Percentiles rank a stretch among this genome's conserved stretches.
Evolutionary conservation across 2,113 vertebrate species (phyloP).

Genomic region (Lethenteron camtschaticum): DNA sequence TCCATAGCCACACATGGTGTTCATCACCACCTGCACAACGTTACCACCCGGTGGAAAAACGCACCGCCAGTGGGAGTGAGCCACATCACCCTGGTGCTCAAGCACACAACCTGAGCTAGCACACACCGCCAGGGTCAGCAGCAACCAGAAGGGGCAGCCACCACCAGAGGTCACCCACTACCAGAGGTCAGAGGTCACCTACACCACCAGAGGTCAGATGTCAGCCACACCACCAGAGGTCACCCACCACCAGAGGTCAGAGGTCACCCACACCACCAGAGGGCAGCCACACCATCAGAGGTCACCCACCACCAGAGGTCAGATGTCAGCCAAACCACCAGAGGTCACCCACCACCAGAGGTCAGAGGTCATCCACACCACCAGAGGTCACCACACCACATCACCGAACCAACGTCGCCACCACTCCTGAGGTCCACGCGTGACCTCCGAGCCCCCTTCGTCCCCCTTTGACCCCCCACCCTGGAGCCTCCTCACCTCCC

Average conservation of each 20-base stretch:
- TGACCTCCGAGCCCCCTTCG: not conserved
- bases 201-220: not conserved
- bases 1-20: constrained; percentile 33
- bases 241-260: not conserved
- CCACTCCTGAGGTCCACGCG: not conserved
- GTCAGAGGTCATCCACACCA: constrained; percentile 4
- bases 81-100: not conserved
- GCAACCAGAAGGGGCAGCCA: not conserved
- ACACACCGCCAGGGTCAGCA: not conserved
- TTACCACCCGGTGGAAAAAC: not conserved
- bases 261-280: not conserved
- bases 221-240: not conserved
- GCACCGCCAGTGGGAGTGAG: not conserved
- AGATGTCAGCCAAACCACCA: not conserved
- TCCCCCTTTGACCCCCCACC: not conserved
- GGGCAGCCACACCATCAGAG: not conserved
- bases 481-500: constrained; percentile 19
- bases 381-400: not conserved
- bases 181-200: not conserved
- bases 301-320: not conserved
- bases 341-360: not conserved
- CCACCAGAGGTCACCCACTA: not conserved
- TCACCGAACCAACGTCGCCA: not conserved
- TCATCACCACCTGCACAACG: constrained; percentile 22
- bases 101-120: not conserved